Conservation (phyloP, 2,888 invertebrate genomes). For the Lithodes maja region DNA sequence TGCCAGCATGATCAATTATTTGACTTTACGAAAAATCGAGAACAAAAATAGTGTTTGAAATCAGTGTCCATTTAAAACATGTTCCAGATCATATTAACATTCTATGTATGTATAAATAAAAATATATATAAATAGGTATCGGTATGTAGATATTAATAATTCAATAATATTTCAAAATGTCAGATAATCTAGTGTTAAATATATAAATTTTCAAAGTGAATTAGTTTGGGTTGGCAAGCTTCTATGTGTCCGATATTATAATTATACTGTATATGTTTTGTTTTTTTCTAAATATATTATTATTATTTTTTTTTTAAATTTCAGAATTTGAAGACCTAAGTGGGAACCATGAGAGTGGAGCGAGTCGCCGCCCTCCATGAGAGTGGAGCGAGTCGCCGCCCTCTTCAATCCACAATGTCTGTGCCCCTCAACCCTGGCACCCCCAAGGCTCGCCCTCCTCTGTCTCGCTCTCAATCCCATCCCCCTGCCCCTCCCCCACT, state of each 20-base stretch:
- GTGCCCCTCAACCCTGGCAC: slow-evolving; percentile 32
- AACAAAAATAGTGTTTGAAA: no score
- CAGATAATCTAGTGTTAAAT: no score
- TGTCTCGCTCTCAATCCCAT: slow-evolving; percentile 48
- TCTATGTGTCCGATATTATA: neutral
- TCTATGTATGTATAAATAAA: no score
- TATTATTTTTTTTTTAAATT: slow-evolving; percentile 1
- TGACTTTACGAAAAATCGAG: no score
- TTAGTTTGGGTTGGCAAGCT: no score
- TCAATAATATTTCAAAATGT: no score
- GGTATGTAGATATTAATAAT: no score
- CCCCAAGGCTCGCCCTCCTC: slow-evolving; percentile 33
- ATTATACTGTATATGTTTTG: neutral
- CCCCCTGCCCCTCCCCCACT: slow-evolving; percentile 56
- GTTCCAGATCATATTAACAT: no score
- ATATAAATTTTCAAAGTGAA: no score
- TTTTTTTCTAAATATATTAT: neutral
- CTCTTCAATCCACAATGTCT: slow-evolving; percentile 30
- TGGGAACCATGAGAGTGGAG: neutral
- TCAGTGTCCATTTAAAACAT: no score
- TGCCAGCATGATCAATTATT: no score
- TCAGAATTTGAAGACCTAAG: slow-evolving; percentile 46
- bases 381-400: neutral
- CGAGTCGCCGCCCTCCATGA: neutral
- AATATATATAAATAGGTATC: no score